A percentile compares a stretch with the other conserved stretches of the same genome.
Evolutionary conservation across 1,140 invertebrate species (phyloP).

Genomic region (Nasonia vitripennis): DNA sequence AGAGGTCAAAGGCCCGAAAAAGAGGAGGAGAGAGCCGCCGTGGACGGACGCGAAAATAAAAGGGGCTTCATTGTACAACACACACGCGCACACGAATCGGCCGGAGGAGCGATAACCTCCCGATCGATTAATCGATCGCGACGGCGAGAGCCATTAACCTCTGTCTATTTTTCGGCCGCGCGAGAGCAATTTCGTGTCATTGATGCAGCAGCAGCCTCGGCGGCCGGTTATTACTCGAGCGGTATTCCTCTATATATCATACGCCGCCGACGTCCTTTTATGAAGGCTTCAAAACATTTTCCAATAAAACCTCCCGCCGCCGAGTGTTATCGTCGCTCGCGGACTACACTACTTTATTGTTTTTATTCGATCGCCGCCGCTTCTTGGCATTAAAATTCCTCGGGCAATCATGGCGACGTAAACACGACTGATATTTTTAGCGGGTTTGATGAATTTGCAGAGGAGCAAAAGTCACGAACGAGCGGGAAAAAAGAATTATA

Average conservation of each 20-base stretch:
- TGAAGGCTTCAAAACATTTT: constrained; percentile 41
- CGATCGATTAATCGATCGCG: constrained; percentile 46
- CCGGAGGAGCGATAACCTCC: constrained; percentile 17
- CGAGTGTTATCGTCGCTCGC: constrained; percentile 4
- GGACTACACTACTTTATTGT: background rate
- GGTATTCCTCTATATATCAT: constrained; percentile 23
- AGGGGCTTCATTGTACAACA: background rate
- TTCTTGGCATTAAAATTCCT: constrained; percentile 23
- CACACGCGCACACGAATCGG: background rate
- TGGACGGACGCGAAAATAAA: background rate
- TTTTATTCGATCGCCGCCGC: background rate
- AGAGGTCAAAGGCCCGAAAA: constrained; percentile 32
- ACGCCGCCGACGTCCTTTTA: background rate
- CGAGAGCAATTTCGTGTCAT: constrained; percentile 35
- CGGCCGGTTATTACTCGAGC: constrained; percentile 8
- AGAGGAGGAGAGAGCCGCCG: no score
- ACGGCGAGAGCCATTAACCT: constrained; percentile 30
- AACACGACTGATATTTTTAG: background rate
- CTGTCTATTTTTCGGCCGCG: constrained; percentile 35
- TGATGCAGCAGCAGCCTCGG: background rate
- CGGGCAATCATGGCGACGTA: background rate
- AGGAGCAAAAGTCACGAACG: background rate
- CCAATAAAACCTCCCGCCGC: constrained; percentile 5
- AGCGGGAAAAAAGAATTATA: background rate
- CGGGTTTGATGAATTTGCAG: background rate